These are phyloP conservation scores for Eilema sororculum DNA, from an alignment of 2,888 invertebrate species.

Conservation along the genomic window DNA sequence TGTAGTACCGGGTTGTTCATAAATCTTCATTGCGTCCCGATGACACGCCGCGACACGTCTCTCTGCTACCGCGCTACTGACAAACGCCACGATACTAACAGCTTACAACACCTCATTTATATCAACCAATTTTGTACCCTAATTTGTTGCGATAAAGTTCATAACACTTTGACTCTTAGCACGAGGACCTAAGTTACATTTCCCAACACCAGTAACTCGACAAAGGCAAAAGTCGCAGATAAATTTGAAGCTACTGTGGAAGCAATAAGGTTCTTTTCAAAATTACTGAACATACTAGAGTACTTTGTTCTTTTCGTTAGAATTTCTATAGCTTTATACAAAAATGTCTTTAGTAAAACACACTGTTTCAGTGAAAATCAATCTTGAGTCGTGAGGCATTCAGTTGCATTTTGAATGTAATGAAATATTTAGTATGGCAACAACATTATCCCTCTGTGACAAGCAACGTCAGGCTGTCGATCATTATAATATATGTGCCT, in stretches of 20 bases:
- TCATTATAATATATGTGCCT: constrained; percentile 86
- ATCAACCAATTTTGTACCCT: constrained; percentile 52
- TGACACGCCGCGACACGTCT: constrained; percentile 86
- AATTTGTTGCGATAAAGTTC: constrained; percentile 35
- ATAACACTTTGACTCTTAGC: constrained; percentile 18
- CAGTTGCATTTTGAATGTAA: constrained; percentile 47
- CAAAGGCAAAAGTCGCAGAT: constrained; percentile 57
- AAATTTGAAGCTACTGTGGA: constrained; percentile 61
- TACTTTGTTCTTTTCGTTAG: constrained; percentile 84
- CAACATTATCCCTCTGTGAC: constrained; percentile 86
- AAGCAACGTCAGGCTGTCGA: constrained; percentile 85
- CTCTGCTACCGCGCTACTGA: constrained; percentile 82
- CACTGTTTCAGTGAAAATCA: constrained; percentile 37
- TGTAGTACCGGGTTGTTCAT: constrained; percentile 80
- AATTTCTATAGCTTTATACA: constrained; percentile 64
- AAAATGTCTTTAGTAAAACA: constrained; percentile 62
- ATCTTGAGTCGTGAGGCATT: constrained; percentile 37
- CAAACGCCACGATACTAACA: constrained; percentile 55
- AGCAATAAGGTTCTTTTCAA: constrained; percentile 68
- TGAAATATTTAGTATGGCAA: constrained; percentile 70
- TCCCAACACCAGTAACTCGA: constrained; percentile 70
- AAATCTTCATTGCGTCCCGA: constrained; percentile 87
- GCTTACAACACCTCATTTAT: constrained; percentile 55
- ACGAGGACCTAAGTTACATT: constrained; percentile 69
- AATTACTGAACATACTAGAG: constrained; percentile 59